These are phyloP conservation scores for Drosophila atripex DNA, from an alignment of 2,888 invertebrate species.

Conservation along the genomic window DNA sequence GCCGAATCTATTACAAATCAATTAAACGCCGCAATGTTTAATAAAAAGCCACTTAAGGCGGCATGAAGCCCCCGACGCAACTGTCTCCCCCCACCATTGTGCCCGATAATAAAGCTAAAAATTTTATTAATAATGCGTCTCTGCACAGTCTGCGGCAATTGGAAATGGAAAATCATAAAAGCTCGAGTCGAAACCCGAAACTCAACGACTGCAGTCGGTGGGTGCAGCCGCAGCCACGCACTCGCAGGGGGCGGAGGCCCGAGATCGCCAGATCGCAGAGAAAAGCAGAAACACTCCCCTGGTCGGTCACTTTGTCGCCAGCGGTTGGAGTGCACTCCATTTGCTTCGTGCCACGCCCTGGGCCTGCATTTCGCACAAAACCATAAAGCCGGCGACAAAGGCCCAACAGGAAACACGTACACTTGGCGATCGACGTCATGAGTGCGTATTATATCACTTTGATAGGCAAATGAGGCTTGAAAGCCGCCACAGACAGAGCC, in stretches of 20 bases:
- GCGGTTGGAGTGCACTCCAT: slow-evolving; percentile 52
- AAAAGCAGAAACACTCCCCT: slow-evolving; percentile 40
- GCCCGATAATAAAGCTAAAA: slow-evolving; percentile 56
- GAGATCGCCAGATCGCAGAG: slow-evolving; percentile 12
- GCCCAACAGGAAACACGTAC: slow-evolving; percentile 72
- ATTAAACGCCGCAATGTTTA: slow-evolving; percentile 72
- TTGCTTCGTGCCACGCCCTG: slow-evolving; percentile 54
- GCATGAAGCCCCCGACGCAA: slow-evolving; percentile 55
- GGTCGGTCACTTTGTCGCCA: slow-evolving; percentile 55
- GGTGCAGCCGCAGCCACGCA: slow-evolving; percentile 68
- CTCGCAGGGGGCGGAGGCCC: slow-evolving; percentile 24
- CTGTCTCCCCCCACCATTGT: slow-evolving; percentile 51
- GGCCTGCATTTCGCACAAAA: slow-evolving; percentile 42
- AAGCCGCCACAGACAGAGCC: slow-evolving; percentile 52
- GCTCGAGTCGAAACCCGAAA: slow-evolving; percentile 4
- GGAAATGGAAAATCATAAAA: slow-evolving; percentile 8
- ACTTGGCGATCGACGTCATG: slow-evolving; percentile 57
- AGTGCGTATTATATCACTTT: slow-evolving; percentile 73
- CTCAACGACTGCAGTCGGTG: slow-evolving; percentile 32
- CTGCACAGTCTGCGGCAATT: slow-evolving; percentile 41
- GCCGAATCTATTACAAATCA: slow-evolving; percentile 72
- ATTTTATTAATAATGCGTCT: slow-evolving; percentile 58
- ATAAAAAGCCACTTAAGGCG: slow-evolving; percentile 72
- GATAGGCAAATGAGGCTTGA: slow-evolving; percentile 78
- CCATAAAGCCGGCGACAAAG: slow-evolving; percentile 16